Evolutionary conservation across 2,797 vertebrate species (phyloP).

Genomic region (Oreonectes daqikongensis): DNA sequence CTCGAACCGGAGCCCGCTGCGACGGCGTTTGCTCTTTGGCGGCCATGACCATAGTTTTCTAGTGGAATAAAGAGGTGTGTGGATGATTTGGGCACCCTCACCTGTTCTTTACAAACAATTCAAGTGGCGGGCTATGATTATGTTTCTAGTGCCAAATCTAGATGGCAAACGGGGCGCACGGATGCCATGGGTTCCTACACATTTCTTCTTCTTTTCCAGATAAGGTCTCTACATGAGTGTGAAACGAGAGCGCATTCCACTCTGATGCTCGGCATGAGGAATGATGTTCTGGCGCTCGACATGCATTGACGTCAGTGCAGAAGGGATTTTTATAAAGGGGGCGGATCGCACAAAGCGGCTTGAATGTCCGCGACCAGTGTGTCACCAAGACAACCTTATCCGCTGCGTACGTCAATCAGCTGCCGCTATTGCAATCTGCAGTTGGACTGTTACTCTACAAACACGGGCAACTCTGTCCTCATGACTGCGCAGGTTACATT

Average conservation of each 20-base stretch:
- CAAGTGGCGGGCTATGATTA: slow-evolving; percentile 25
- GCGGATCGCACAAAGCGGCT: slow-evolving; percentile 56
- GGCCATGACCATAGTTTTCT: slow-evolving; percentile 83
- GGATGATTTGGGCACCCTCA: slow-evolving; percentile 40
- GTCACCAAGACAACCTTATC: slow-evolving; percentile 78
- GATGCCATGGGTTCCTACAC: slow-evolving; percentile 27
- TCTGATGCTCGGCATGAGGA: slow-evolving; percentile 52
- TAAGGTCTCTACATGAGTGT: slow-evolving; percentile 44
- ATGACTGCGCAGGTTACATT: neutral
- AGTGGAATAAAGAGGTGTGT: slow-evolving; percentile 45
- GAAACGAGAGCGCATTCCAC: slow-evolving; percentile 38
- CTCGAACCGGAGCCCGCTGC: slow-evolving; percentile 81
- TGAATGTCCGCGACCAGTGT: slow-evolving; percentile 60
- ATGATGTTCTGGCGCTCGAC: slow-evolving; percentile 66
- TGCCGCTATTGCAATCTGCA: slow-evolving; percentile 44
- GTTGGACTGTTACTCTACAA: slow-evolving; percentile 38
- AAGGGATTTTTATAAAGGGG: slow-evolving; percentile 58
- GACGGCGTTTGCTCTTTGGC: slow-evolving; percentile 77
- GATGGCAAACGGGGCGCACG: slow-evolving; percentile 15
- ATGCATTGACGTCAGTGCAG: slow-evolving; percentile 74
- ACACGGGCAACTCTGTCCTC: slow-evolving; percentile 4
- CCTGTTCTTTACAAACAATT: slow-evolving; percentile 47
- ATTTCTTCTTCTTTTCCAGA: slow-evolving; percentile 21
- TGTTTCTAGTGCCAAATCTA: slow-evolving; percentile 14
- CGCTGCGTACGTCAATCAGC: slow-evolving; percentile 64